Evolutionary conservation across 1,140 invertebrate species (phyloP).

Genomic region (Drosophila watanabei): DNA sequence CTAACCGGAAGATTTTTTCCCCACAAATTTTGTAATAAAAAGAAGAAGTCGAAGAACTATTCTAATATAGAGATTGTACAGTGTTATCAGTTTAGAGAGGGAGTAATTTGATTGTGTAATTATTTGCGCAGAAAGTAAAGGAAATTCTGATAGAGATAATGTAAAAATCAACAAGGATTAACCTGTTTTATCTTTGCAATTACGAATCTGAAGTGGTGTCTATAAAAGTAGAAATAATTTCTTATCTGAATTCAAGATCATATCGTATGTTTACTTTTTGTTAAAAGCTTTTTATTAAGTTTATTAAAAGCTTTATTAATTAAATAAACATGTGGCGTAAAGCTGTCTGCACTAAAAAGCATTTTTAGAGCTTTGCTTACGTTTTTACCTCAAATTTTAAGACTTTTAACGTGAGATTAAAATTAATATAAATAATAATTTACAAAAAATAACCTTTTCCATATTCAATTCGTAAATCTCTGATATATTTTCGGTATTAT

Average conservation of each 20-base stretch:
- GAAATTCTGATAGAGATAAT: neutral
- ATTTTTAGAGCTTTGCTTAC: neutral
- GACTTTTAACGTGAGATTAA: no score
- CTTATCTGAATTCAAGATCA: constrained; percentile 5
- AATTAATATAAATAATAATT: no score
- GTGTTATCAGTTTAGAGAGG: no score
- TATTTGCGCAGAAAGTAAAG: no score
- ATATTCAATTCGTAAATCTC: constrained; percentile 68
- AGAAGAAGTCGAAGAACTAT: constrained; percentile 20
- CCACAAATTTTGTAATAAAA: constrained; percentile 41
- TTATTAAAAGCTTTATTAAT: constrained; percentile 15
- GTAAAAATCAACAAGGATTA: neutral
- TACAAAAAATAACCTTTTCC: no score
- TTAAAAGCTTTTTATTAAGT: constrained; percentile 4
- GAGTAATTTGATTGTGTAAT: constrained; percentile 3
- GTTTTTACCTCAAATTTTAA: neutral
- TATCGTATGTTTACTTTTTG: constrained; percentile 5
- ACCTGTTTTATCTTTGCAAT: neutral
- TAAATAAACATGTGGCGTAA: constrained; percentile 2
- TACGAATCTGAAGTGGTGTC: neutral
- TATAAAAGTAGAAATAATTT: neutral
- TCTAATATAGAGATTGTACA: constrained; percentile 3
- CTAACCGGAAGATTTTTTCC: constrained; percentile 23
- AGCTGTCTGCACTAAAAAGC: neutral
- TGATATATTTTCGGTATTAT: constrained; percentile 79